phyloP scores from a whole-genome alignment of 2,888 invertebrate species.

The Drosophila rubida region DNA sequence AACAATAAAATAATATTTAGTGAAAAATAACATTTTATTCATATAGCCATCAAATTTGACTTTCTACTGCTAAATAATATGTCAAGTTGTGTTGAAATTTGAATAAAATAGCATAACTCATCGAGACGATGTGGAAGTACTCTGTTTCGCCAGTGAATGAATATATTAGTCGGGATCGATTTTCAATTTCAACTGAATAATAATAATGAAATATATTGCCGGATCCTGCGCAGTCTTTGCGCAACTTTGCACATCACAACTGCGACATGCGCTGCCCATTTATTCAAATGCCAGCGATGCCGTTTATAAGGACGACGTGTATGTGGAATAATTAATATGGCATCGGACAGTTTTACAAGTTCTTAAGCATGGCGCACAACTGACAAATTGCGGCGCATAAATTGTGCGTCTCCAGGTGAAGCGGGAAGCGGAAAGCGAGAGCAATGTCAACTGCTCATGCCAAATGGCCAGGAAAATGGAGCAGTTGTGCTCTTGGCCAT shows the following conservation, averaged over 20 bases:
- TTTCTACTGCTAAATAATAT: no score
- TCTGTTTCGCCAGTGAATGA: no score
- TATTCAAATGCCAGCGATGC: neutral
- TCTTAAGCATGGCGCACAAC: conserved; percentile 53
- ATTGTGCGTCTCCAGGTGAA: conserved; percentile 36
- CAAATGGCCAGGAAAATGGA: conserved; percentile 59
- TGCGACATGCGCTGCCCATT: neutral
- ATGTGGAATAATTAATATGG: conserved; percentile 9
- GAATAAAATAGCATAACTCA: no score
- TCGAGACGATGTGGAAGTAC: no score
- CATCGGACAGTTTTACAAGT: neutral
- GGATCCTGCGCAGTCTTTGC: neutral
- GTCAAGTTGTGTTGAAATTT: no score
- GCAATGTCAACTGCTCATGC: conserved; percentile 61
- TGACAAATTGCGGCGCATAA: conserved; percentile 75
- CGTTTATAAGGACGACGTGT: neutral
- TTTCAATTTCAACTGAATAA: no score
- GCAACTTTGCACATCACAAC: neutral
- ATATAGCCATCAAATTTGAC: no score
- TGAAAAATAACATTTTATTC: no score
- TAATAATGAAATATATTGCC: neutral
- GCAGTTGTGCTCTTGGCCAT: conserved; percentile 53
- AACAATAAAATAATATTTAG: no score
- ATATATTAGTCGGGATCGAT: no score
- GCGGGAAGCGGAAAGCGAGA: conserved; percentile 12